Percentiles rank a stretch among this genome's conserved stretches.
Conservation (phyloP, 64 coral and sea anemone species). For the Porites lutea region DNA sequence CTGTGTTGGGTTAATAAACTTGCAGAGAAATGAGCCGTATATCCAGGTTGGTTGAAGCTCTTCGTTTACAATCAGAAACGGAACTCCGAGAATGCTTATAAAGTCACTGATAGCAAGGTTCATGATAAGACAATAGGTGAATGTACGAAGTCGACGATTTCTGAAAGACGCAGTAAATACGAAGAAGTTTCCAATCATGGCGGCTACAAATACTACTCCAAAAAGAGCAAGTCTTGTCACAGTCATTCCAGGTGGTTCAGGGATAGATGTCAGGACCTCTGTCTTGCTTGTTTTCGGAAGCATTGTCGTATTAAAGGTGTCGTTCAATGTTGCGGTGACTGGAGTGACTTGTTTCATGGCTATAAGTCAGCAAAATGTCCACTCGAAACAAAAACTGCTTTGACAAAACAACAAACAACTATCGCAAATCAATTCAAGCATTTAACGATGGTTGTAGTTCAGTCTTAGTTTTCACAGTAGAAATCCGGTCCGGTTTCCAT, state of each 20-base stretch:
- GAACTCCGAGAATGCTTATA: slow-evolving; percentile 68
- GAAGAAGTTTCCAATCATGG: slow-evolving; percentile 64
- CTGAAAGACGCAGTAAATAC: slow-evolving; percentile 70
- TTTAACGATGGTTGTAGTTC: no score
- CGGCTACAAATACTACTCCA: slow-evolving; percentile 50
- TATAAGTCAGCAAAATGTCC: not conserved
- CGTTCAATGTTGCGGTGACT: not conserved
- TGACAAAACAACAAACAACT: no score
- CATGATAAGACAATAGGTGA: slow-evolving; percentile 80
- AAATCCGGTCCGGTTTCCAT: no score
- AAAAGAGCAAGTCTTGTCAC: slow-evolving; percentile 48
- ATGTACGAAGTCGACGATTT: slow-evolving; percentile 64
- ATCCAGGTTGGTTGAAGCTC: slow-evolving; percentile 68
- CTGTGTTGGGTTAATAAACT: slow-evolving; percentile 71
- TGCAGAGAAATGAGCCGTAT: slow-evolving; percentile 69
- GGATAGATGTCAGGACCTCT: not conserved
- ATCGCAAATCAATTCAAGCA: no score
- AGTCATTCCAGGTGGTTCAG: slow-evolving; percentile 61
- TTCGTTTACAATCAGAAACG: slow-evolving; percentile 61
- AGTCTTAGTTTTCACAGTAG: no score
- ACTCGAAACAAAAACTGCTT: no score
- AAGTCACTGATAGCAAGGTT: slow-evolving; percentile 76
- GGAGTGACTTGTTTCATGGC: not conserved
- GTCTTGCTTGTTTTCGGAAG: not conserved
- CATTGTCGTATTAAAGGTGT: not conserved